These are phyloP conservation scores for Axea sp. DNA, from an alignment of 2,888 invertebrate species.

Conservation along the genomic window DNA sequence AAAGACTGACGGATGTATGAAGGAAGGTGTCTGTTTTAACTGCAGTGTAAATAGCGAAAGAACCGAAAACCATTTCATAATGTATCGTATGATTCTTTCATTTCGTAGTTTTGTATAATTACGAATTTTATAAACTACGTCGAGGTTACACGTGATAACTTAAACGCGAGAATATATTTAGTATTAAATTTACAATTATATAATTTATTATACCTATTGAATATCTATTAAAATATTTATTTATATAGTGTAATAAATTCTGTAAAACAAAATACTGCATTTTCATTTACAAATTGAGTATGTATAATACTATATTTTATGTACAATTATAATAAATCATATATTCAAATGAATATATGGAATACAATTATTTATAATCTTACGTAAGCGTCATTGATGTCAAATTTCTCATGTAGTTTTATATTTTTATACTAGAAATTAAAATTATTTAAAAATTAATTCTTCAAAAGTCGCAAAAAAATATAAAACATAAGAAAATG, in stretches of 20 bases:
- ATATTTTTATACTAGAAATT: not conserved
- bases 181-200: conserved; percentile 20
- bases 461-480: conserved; percentile 16
- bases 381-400: conserved; percentile 9
- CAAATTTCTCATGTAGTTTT: conserved; percentile 11
- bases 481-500: too few relatives aligned
- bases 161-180: conserved; percentile 14
- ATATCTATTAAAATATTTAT: conserved; percentile 26
- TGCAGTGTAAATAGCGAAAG: conserved; percentile 30
- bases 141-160: conserved; percentile 19
- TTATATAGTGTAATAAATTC: conserved; percentile 9
- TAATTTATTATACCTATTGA: conserved; percentile 30
- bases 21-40: conserved; percentile 31
- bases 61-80: conserved; percentile 35
- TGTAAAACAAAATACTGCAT: not conserved
- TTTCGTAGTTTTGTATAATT: conserved; percentile 15
- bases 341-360: too few relatives aligned
- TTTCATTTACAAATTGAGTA: not conserved
- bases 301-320: too few relatives aligned
- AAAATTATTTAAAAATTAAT: conserved; percentile 15
- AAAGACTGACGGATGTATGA: conserved; percentile 44
- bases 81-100: conserved; percentile 7
- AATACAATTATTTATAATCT: conserved; percentile 13
- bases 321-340: too few relatives aligned
- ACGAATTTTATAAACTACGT: conserved; percentile 8